Evolutionary conservation across 2,888 invertebrate species (phyloP).

Genomic region (Lithophane semibrunnea): DNA sequence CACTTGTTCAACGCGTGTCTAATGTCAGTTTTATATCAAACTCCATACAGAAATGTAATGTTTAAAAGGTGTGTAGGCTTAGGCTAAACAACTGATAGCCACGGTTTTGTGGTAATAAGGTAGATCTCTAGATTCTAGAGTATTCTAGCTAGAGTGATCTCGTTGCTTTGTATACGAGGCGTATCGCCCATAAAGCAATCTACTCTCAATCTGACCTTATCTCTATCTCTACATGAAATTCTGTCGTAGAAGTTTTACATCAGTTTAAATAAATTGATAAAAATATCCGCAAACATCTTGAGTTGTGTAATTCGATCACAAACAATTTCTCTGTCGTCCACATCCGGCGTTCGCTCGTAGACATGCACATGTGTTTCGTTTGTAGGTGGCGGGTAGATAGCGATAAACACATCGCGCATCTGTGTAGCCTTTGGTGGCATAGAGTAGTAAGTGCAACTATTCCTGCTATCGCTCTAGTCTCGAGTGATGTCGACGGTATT

Average conservation of each 20-base stretch:
- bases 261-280: slow-evolving; percentile 17
- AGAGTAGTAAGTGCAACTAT: not conserved
- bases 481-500: not conserved
- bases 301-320: slow-evolving; percentile 42
- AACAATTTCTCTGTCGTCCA: slow-evolving; percentile 45
- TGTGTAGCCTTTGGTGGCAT: slow-evolving; percentile 7
- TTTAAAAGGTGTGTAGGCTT: too few species aligned
- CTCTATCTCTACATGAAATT: not conserved
- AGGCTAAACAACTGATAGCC: too few species aligned
- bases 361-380: slow-evolving; percentile 49
- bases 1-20: too few species aligned
- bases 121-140: too few species aligned
- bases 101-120: too few species aligned
- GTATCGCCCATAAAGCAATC: not conserved
- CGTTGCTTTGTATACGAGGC: not conserved
- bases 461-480: not conserved
- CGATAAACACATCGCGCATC: slow-evolving; percentile 32
- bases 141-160: not conserved
- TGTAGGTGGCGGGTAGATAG: slow-evolving; percentile 31
- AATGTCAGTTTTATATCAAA: too few species aligned
- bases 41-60: too few species aligned
- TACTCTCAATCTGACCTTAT: not conserved
- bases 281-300: slow-evolving; percentile 43
- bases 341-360: slow-evolving; percentile 50
- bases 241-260: not conserved